Evolutionary conservation across 2,888 invertebrate genomes (phyloP).

Genomic region (Eupeodes luniger): DNA sequence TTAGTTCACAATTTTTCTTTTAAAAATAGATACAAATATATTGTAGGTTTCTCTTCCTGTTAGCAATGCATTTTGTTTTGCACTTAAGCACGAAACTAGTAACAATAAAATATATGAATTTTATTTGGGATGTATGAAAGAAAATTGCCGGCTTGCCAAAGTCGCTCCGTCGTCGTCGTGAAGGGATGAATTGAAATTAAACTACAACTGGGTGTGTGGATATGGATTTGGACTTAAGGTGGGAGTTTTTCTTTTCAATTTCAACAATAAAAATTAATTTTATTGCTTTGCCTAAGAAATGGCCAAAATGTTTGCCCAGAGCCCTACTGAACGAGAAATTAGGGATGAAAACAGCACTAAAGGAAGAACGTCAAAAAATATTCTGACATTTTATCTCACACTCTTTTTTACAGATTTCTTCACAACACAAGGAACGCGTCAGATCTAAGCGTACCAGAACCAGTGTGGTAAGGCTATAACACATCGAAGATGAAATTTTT

Average conservation of each 20-base stretch:
- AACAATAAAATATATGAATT: background rate
- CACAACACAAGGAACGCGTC: background rate
- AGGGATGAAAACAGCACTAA: background rate
- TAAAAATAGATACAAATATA: constrained; percentile 24
- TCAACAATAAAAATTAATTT: constrained; percentile 3
- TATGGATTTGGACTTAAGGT: constrained; percentile 16
- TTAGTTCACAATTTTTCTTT: constrained; percentile 31
- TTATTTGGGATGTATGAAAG: background rate
- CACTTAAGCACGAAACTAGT: background rate
- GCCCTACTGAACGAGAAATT: background rate
- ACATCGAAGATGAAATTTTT: too few relatives aligned
- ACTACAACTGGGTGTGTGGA: constrained; percentile 25
- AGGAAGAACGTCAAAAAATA: constrained; percentile 13
- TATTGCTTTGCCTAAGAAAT: background rate
- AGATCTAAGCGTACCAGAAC: too few relatives aligned
- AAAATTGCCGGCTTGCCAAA: constrained; percentile 5
- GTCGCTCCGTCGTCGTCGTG: background rate
- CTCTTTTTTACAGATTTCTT: background rate
- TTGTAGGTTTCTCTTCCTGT: background rate
- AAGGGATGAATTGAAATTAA: constrained; percentile 7
- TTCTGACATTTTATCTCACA: background rate
- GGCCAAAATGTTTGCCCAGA: constrained; percentile 14
- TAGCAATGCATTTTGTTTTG: constrained; percentile 18
- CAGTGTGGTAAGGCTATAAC: too few relatives aligned
- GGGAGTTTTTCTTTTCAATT: constrained; percentile 8